phyloP scores from a whole-genome alignment of 1,140 invertebrate genomes.

The Pogonognathellus flavescens region DNA sequence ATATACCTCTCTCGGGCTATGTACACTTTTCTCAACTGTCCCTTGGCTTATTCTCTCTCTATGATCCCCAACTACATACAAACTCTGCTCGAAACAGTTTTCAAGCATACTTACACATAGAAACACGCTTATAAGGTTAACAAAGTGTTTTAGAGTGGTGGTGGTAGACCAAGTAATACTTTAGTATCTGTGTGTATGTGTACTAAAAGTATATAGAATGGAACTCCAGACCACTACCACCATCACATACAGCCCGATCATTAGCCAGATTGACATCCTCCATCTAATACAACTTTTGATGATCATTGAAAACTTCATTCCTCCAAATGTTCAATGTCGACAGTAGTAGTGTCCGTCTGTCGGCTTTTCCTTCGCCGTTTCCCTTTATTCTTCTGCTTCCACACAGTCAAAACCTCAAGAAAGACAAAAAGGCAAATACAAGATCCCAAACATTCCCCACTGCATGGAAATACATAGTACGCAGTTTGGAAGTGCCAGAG shows the following conservation, averaged over 20 bases:
- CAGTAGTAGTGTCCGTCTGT: background rate
- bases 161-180: too few relatives aligned
- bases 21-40: constrained; percentile 3
- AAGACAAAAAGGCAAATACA: too few relatives aligned
- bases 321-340: constrained; percentile 6
- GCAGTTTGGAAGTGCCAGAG: too few relatives aligned
- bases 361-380: background rate
- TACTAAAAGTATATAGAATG: background rate
- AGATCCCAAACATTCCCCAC: too few relatives aligned
- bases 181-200: background rate
- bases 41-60: background rate
- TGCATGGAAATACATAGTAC: too few relatives aligned
- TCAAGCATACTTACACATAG: too few relatives aligned
- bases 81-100: background rate
- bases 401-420: background rate
- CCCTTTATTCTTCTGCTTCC: background rate
- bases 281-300: constrained; percentile 63
- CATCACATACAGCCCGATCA: constrained; percentile 53
- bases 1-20: too few relatives aligned
- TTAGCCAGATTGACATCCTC: constrained; percentile 64
- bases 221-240: background rate
- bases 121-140: too few relatives aligned
- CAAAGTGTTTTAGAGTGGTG: too few relatives aligned
- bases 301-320: constrained; percentile 62
- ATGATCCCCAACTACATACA: background rate